Base-by-base conservation (phyloP, 2,797 vertebrate species). In the Pangasius krempfi region DNA sequence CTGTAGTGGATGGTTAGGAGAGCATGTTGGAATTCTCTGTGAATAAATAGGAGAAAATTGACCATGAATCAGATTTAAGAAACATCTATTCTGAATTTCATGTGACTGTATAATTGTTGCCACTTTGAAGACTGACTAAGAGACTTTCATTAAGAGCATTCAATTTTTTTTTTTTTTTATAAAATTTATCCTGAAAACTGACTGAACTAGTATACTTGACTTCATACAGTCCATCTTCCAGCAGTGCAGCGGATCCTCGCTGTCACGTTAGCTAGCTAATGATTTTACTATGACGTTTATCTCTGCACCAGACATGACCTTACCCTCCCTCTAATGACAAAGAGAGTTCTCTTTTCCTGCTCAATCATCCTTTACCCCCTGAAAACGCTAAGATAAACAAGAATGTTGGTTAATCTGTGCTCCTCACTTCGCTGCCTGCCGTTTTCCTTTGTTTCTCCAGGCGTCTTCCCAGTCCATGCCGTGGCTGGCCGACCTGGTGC, bases 381-480 rank as follows among this genome's bases (percentile, higher is more conserved):
- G 7, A 76, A 76, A 76, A n/a, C 14, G 0, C 27, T 54, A 18
- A 52, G 75, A 52, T 27, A 27, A 78, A 78, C 27, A 16, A 16
- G 4, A 7, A 54, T 5, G 50, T 30, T 33, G n/a, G 14, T 50
- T 50, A 16, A 27, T 50, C 44, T 50, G 44, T n/a, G 2, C 73
- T 27, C 44, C 73, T 50, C 44, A 27, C 44, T 76, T 78, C 20
- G 22, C 37, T 73, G 7, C 56, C 79, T 27, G 79, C 20, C 33
- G 52, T 22, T 18, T 33, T 54, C 6, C 5, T 44, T 81, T 75
- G 64, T 27, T 7, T 58, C 64, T 84, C 12, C 92, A 99, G 99
- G 98, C 98, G 8, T 99, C 98, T 0, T 99, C 99, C 0, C 99
- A 99, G 94, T 99, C 99, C 79, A 99, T 99, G 98, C 99, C 99